Percentiles rank a stretch among this genome's conserved stretches.
These are phyloP conservation scores for Calephelis virginiensis DNA, from an alignment of 1,140 invertebrate genomes.

Conservation along the genomic window DNA sequence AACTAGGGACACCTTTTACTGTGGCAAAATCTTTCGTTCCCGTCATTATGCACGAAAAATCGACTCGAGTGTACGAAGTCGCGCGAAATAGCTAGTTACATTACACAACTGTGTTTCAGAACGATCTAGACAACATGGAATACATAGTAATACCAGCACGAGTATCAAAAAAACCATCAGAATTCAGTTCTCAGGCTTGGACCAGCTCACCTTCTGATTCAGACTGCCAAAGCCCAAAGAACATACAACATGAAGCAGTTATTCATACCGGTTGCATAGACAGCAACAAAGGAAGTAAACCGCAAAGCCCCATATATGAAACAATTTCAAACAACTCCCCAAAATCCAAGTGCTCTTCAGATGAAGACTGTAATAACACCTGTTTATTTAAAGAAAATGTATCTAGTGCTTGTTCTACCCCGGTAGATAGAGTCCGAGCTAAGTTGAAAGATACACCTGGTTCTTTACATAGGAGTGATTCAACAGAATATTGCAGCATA, in stretches of 20 bases:
- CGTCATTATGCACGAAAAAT: no score
- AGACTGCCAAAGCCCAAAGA: slow-evolving; percentile 48
- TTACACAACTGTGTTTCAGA: slow-evolving; percentile 36
- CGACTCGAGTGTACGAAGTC: no score
- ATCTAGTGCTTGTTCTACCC: slow-evolving; percentile 63
- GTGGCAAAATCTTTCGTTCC: no score
- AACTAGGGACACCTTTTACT: no score
- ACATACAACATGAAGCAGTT: slow-evolving; percentile 46
- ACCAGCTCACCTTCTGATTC: slow-evolving; percentile 54
- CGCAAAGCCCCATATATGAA: slow-evolving; percentile 51
- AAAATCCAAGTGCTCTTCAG: slow-evolving; percentile 42
- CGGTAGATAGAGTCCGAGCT: slow-evolving; percentile 51
- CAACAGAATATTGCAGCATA: slow-evolving; percentile 75
- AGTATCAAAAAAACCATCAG: slow-evolving; percentile 44
- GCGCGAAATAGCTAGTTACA: no score
- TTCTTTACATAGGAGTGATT: slow-evolving; percentile 66
- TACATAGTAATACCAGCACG: slow-evolving; percentile 60
- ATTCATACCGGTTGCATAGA: slow-evolving; percentile 47
- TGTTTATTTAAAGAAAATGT: slow-evolving; percentile 48
- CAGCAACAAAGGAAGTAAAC: slow-evolving; percentile 45
- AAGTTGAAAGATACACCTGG: slow-evolving; percentile 58
- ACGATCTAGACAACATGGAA: slow-evolving; percentile 53
- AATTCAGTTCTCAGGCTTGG: slow-evolving; percentile 48
- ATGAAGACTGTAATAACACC: slow-evolving; percentile 42
- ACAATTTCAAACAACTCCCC: slow-evolving; percentile 35